These are phyloP conservation scores for Priocnemis perturbator DNA, from an alignment of 2,888 invertebrate genomes.

Conservation along the genomic window DNA sequence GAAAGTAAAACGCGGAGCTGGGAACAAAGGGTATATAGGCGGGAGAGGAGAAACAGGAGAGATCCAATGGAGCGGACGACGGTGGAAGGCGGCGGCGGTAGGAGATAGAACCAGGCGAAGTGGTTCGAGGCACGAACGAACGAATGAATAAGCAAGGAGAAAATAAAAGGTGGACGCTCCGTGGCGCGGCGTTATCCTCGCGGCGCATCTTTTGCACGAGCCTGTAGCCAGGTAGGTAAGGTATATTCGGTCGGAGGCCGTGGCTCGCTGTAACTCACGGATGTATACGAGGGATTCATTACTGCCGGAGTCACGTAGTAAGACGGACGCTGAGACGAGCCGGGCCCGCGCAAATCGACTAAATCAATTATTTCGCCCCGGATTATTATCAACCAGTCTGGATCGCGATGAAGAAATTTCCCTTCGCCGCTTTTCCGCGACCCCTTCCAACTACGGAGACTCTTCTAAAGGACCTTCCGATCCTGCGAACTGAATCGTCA, in stretches of 20 bases:
- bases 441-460: not conserved
- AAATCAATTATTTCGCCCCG: constrained; percentile 49
- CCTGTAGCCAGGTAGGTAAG: constrained; percentile 37
- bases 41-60: constrained; percentile 18
- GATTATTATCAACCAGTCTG: constrained; percentile 52
- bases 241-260: constrained; percentile 40
- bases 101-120: not conserved
- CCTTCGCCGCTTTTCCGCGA: not conserved
- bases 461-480: too few species aligned
- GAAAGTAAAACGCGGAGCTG: constrained; percentile 41
- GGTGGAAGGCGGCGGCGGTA: not conserved
- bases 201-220: constrained; percentile 50
- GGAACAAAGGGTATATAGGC: constrained; percentile 9
- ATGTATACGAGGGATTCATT: constrained; percentile 49
- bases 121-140: constrained; percentile 10
- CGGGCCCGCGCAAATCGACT: constrained; percentile 39
- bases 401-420: constrained; percentile 14
- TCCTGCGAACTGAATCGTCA: too few species aligned
- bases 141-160: constrained; percentile 10
- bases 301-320: constrained; percentile 38
- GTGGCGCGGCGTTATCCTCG: constrained; percentile 47
- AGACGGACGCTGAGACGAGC: constrained; percentile 24
- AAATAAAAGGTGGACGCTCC: constrained; percentile 36
- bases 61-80: constrained; percentile 1
- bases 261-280: constrained; percentile 43